Evolutionary conservation across 64 coral and sea anemone genomes (phyloP).

Genomic region (Anthopleura sola): DNA sequence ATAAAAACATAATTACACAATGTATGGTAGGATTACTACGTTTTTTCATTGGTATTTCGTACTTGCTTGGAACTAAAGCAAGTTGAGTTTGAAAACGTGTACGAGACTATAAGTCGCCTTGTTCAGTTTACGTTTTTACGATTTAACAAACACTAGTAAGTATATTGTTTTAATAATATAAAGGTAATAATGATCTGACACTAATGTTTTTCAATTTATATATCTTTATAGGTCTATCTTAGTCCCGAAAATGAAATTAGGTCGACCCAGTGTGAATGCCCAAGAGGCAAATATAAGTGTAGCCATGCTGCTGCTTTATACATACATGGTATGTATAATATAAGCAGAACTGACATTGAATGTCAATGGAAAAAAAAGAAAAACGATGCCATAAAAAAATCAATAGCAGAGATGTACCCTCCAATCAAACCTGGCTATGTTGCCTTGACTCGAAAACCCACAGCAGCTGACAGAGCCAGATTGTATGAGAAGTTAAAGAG

Average conservation of each 20-base stretch:
- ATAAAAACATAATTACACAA: no score
- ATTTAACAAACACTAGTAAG: no score
- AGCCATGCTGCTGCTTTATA: neutral
- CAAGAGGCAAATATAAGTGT: conserved; percentile 14
- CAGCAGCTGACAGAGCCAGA: neutral
- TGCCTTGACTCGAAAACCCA: neutral
- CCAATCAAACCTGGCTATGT: neutral
- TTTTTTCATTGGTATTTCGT: no score
- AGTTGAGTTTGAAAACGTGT: no score
- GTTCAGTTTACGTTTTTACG: no score
- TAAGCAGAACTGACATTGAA: conserved; percentile 31
- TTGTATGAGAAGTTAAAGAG: conserved; percentile 20
- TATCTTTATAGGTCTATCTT: conserved; percentile 25
- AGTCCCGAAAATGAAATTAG: neutral
- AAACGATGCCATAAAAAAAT: neutral
- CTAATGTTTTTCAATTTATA: no score
- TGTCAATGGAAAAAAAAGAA: conserved; percentile 37
- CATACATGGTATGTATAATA: conserved; percentile 16
- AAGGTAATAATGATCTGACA: no score
- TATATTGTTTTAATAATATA: no score
- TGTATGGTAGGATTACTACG: no score
- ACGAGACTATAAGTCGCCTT: no score
- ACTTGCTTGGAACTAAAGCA: no score
- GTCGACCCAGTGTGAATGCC: conserved; percentile 11
- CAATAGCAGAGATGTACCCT: conserved; percentile 17